A percentile compares a stretch with the other conserved stretches of the same genome.
Evolutionary conservation across 2,113 vertebrate genomes (phyloP).

Genomic region (Crotophaga sulcirostris): DNA sequence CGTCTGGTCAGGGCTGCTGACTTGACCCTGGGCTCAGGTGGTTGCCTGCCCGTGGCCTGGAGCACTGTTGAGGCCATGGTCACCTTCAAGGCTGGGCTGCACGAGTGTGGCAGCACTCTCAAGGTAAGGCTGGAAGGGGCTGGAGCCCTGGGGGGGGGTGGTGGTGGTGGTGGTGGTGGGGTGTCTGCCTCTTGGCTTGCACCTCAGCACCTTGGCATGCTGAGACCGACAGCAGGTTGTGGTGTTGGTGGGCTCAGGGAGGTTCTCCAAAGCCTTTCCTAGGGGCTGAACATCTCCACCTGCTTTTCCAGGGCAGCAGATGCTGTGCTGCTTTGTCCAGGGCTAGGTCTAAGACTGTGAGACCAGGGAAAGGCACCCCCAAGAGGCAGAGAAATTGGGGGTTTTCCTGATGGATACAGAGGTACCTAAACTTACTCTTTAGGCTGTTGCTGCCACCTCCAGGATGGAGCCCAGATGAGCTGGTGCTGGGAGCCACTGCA

Average conservation of each 20-base stretch:
- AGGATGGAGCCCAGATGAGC: background rate
- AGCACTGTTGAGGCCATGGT: rapidly evolving
- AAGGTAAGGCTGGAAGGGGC: background rate
- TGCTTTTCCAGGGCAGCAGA: too few relatives aligned
- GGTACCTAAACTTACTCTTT: rapidly evolving
- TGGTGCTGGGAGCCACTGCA: background rate
- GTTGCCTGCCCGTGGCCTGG: background rate
- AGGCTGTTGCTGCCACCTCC: background rate
- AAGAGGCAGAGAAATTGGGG: too few relatives aligned
- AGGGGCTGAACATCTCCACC: background rate
- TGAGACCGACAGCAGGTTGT: background rate
- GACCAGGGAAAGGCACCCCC: background rate
- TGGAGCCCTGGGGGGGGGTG: background rate
- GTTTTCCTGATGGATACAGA: background rate
- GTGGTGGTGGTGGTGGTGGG: too few relatives aligned
- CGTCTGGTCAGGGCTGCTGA: conserved; percentile 27
- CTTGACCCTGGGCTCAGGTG: conserved; percentile 8
- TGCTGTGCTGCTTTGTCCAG: background rate
- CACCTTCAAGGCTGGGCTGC: background rate
- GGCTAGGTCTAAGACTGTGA: too few relatives aligned
- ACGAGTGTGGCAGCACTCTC: background rate
- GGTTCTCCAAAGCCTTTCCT: background rate
- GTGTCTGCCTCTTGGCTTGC: background rate
- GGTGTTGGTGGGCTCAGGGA: background rate
- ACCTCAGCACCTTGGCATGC: rapidly evolving